Evolutionary conservation across 1,140 invertebrate genomes (phyloP).

Genomic region (Latrodectus geometricus): DNA sequence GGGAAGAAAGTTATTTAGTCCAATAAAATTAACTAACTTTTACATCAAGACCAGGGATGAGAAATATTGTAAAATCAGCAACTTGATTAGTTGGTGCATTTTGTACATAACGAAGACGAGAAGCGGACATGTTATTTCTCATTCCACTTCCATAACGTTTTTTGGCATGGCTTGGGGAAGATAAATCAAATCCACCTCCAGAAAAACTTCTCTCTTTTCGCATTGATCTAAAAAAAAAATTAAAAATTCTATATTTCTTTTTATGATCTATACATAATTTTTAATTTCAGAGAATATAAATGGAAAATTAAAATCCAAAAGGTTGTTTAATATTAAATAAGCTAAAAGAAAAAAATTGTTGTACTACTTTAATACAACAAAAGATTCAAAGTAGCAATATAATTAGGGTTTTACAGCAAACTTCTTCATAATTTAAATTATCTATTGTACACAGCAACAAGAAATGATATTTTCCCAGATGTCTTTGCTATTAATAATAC

Average conservation of each 20-base stretch:
- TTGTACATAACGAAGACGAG: conserved; percentile 66
- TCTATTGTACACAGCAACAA: too few relatives aligned
- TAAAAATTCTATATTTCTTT: not conserved
- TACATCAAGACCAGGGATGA: conserved; percentile 93
- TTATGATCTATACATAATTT: not conserved
- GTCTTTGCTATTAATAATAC: too few relatives aligned
- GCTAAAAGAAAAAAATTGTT: too few relatives aligned
- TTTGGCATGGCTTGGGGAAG: conserved; percentile 64
- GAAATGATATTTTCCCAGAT: too few relatives aligned
- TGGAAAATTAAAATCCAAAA: too few relatives aligned
- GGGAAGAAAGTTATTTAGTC: too few relatives aligned
- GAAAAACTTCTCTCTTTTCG: conserved; percentile 78
- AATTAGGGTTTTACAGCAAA: too few relatives aligned
- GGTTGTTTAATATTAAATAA: too few relatives aligned
- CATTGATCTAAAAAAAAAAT: conserved; percentile 64
- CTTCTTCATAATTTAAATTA: too few relatives aligned
- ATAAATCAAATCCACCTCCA: conserved; percentile 67
- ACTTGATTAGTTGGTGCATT: conserved; percentile 70
- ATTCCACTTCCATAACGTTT: conserved; percentile 62
- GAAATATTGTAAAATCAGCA: conserved; percentile 87
- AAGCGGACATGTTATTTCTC: conserved; percentile 65
- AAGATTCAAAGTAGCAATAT: too few relatives aligned
- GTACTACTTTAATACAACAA: too few relatives aligned
- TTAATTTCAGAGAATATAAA: not conserved
- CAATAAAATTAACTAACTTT: conserved; percentile 74